Conservation (phyloP, 2,888 invertebrate species). For the Parascotia fuliginaria region DNA sequence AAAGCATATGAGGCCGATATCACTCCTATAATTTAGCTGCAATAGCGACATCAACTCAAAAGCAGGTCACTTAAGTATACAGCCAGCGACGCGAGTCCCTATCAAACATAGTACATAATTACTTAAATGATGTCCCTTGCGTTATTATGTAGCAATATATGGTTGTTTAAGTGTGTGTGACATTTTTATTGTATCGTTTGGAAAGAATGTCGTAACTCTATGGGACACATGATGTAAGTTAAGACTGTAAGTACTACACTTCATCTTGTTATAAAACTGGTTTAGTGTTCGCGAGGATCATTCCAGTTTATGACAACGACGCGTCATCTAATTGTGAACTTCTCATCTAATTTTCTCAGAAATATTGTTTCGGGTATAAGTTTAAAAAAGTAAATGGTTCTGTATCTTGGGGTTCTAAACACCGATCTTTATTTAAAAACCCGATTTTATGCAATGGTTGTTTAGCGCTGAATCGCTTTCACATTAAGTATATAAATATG, state of each 20-base stretch:
- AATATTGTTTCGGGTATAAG: no score
- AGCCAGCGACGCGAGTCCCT: constrained; percentile 43
- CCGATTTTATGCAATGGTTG: no score
- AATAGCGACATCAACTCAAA: constrained; percentile 15
- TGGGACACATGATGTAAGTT: constrained; percentile 25
- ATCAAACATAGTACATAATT: constrained; percentile 36
- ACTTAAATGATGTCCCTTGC: constrained; percentile 40
- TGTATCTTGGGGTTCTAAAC: no score
- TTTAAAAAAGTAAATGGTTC: no score
- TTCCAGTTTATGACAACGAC: no score
- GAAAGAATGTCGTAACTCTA: constrained; percentile 33
- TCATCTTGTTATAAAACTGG: constrained; percentile 38
- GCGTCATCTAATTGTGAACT: no score
- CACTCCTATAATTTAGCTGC: neutral
- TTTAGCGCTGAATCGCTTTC: no score
- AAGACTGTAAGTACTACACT: constrained; percentile 15
- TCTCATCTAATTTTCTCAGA: no score
- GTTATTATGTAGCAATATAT: constrained; percentile 34
- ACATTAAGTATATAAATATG: no score
- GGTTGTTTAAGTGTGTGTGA: constrained; percentile 41
- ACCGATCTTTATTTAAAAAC: no score
- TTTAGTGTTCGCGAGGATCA: no score
- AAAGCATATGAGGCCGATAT: neutral
- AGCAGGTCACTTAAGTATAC: constrained; percentile 34
- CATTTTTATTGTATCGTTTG: constrained; percentile 36